Percentiles rank a stretch among this genome's conserved stretches.
Conservation (phyloP, 2,888 invertebrate genomes). For the Lithophane socia region DNA sequence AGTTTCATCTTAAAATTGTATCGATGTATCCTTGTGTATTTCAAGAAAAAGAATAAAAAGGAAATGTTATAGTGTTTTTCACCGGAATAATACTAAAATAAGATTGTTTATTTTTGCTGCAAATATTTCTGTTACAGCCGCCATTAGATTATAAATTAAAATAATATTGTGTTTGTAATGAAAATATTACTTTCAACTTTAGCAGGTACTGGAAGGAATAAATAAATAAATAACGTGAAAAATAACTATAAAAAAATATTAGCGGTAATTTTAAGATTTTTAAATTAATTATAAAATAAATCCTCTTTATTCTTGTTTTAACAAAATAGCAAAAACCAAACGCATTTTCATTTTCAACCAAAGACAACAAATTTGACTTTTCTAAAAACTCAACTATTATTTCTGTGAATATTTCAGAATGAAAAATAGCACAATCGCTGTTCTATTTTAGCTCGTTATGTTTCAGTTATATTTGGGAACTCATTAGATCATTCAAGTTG, state of each 20-base stretch:
- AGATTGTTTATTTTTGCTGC: background rate
- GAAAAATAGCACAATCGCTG: slow-evolving; percentile 27
- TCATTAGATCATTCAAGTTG: slow-evolving; percentile 54
- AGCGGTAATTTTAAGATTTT: background rate
- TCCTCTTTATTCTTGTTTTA: background rate
- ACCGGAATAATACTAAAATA: background rate
- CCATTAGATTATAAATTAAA: background rate
- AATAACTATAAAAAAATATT: background rate
- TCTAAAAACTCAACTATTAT: slow-evolving; percentile 58
- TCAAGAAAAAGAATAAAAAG: background rate
- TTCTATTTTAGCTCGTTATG: slow-evolving; percentile 31
- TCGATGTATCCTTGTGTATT: background rate
- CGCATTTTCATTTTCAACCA: slow-evolving; percentile 65
- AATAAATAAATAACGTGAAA: too few relatives aligned
- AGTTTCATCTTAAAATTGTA: background rate
- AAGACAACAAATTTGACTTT: slow-evolving; percentile 66
- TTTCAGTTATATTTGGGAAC: slow-evolving; percentile 35
- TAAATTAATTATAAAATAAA: background rate
- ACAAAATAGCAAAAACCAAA: slow-evolving; percentile 68
- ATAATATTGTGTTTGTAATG: background rate
- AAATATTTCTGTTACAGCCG: background rate
- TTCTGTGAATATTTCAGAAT: slow-evolving; percentile 41
- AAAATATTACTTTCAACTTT: background rate
- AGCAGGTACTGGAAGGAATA: background rate
- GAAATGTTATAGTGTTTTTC: background rate